Evolutionary conservation across 1,140 invertebrate genomes (phyloP), one percentile per base, ranked within the genome.

Genomic region (Drosophila equinoxialis): DNA sequence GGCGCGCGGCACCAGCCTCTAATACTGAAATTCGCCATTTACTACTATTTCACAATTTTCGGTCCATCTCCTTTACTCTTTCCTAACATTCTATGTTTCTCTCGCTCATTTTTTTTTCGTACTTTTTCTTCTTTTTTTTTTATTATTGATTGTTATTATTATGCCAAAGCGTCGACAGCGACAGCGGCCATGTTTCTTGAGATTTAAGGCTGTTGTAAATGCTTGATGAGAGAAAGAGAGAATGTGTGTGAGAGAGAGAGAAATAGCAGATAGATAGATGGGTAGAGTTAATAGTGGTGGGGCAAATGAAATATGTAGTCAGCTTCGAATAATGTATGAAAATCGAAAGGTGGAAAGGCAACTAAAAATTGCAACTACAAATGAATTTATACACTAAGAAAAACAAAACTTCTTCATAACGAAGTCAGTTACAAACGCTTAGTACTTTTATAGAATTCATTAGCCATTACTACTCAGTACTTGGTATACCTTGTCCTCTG

Each of bases 11-110:
- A 75, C 48, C 65, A 81, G 71, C 65, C 75, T 82, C 80, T 82
- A 81, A 82, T 81, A 81, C 74, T 73, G 63, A 71, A 81, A 73
- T 81, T 57, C 75, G 69, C 77, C 73, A 84, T 84, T 84, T 85
- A 74, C 71, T 83, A 71, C 81, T 79, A 80, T 74, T 74, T 85
- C 66, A 77, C 70, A 76, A 76, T 76, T 76, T 69, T 58, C 51
- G 45, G 45, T 51, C 30, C 10, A 26, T 30, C 3, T 14, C 5
- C 5, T 57, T 2, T 1, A n/a, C 14, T 5, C 0, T 1, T 39
- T 48, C 20, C 39, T 13, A 1, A 1, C 57, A 20, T 23, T 30
- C 39, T 20, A 13, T 33, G 7, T 8, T 33, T 30, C 5, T 37
- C 26, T 5, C 20, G 1, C 6, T 64, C 41, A 33, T 23, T 41